A percentile compares a stretch with the other conserved stretches of the same genome.
These are phyloP conservation scores for Parelbella ahira DNA, from an alignment of 2,888 invertebrate genomes.

Conservation along the genomic window DNA sequence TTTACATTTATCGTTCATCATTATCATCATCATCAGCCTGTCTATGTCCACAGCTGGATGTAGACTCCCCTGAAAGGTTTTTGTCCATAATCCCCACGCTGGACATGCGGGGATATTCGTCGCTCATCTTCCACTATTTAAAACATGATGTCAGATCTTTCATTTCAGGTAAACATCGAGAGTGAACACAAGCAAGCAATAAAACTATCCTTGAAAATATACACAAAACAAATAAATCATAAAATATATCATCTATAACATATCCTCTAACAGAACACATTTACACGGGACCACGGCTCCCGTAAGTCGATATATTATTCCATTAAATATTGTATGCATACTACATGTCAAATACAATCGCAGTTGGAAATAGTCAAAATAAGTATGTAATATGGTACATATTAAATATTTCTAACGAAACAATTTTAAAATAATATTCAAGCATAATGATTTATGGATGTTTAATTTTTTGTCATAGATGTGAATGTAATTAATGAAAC, in stretches of 20 bases:
- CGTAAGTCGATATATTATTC: slow-evolving; percentile 27
- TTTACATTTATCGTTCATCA: too few relatives aligned
- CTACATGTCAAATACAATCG: slow-evolving; percentile 17
- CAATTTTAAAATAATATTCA: too few relatives aligned
- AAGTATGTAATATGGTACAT: background rate
- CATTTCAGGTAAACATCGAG: slow-evolving; percentile 11
- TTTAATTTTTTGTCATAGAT: too few relatives aligned
- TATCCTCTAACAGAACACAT: slow-evolving; percentile 25
- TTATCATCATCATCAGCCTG: too few relatives aligned
- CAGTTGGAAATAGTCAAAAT: slow-evolving; percentile 1
- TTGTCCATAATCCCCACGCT: too few relatives aligned
- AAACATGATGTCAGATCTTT: slow-evolving; percentile 3
- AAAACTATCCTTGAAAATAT: slow-evolving; percentile 14
- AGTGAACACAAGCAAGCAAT: background rate
- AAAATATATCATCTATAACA: slow-evolving; percentile 19
- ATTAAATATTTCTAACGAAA: background rate
- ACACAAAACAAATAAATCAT: slow-evolving; percentile 12
- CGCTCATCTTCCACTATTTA: background rate
- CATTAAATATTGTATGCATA: slow-evolving; percentile 10
- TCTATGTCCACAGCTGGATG: too few relatives aligned
- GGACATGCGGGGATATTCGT: too few relatives aligned
- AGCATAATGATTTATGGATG: too few relatives aligned
- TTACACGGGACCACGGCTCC: slow-evolving; percentile 35
- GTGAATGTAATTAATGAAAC: too few relatives aligned
- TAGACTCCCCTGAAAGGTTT: too few relatives aligned